Evolutionary conservation across 2,797 vertebrate species (phyloP).

Genomic region (Peromyscus aztecus): DNA sequence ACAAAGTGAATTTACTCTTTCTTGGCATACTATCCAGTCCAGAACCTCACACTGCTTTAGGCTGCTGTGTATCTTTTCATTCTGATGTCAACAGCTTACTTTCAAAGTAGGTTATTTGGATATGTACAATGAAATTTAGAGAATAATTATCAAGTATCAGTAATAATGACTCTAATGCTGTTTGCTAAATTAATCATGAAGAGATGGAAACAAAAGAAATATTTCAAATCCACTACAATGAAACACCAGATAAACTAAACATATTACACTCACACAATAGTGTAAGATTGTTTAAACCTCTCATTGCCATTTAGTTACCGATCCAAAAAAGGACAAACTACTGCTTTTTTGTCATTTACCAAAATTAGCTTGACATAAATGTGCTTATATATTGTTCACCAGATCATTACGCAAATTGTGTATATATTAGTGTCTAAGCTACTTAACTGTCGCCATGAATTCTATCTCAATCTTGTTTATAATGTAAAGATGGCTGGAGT

Average conservation of each 20-base stretch:
- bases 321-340: neutral
- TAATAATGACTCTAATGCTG: neutral
- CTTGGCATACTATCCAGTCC: neutral
- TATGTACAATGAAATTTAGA: neutral
- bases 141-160: neutral
- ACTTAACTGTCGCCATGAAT: constrained; percentile 14
- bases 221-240: neutral
- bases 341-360: neutral
- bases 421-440: constrained; percentile 12
- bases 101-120: constrained; percentile 23
- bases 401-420: neutral
- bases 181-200: constrained; percentile 31
- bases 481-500: neutral
- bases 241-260: neutral
- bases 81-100: constrained; percentile 17
- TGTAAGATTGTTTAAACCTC: constrained; percentile 20
- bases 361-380: constrained; percentile 22
- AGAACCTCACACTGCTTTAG: neutral
- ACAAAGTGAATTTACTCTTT: neutral
- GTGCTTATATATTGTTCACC: constrained; percentile 10
- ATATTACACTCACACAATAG: neutral
- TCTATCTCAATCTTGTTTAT: neutral
- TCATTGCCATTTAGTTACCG: neutral
- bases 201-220: neutral
- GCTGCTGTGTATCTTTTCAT: neutral